phyloP scores from a whole-genome alignment of 2,113 vertebrate genomes.

The Todiramphus chloris region DNA sequence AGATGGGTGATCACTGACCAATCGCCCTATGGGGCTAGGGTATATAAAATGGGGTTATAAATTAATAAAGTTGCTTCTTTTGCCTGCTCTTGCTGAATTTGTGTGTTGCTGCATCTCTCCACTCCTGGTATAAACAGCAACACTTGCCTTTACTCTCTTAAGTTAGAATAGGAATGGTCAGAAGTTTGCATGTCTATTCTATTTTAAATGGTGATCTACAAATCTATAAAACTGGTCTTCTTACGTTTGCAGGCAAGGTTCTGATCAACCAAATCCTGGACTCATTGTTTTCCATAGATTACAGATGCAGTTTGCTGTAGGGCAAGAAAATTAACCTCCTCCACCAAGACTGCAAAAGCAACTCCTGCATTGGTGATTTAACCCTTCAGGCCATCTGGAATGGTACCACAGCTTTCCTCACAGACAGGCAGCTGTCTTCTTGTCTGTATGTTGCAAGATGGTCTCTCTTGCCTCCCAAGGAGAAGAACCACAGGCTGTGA shows the following conservation, averaged over 20 bases:
- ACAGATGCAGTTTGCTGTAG: accelerated
- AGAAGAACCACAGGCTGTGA: neutral
- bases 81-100: no score
- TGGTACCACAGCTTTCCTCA: no score
- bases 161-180: neutral
- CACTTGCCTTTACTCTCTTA: accelerated
- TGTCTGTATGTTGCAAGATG: accelerated
- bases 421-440: no score
- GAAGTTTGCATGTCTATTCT: accelerated
- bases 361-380: neutral
- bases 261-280: neutral
- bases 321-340: neutral
- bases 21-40: no score
- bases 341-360: neutral
- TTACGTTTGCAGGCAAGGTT: neutral
- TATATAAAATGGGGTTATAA: no score
- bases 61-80: no score
- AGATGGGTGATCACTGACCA: no score
- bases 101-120: no score
- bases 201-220: accelerated
- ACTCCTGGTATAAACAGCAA: no score
- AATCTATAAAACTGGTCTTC: neutral
- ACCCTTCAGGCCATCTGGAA: accelerated
- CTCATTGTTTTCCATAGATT: neutral
- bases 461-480: neutral